Evolutionary conservation across 2,888 invertebrate species (phyloP).

Genomic region (Andrena praecox): DNA sequence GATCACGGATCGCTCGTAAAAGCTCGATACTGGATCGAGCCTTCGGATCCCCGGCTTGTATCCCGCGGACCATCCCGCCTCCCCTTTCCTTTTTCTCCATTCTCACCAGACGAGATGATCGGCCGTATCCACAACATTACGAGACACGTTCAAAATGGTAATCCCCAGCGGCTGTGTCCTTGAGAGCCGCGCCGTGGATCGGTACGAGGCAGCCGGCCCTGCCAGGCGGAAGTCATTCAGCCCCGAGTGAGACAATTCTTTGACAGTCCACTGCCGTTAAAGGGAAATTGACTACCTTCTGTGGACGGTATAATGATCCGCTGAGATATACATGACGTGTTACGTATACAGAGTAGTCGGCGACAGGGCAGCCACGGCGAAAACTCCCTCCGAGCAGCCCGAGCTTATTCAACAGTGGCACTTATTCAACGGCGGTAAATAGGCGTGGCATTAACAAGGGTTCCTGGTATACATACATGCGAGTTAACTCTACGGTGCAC

Average conservation of each 20-base stretch:
- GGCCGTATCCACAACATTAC: constrained; percentile 58
- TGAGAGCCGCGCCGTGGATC: constrained; percentile 41
- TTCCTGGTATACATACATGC: background rate
- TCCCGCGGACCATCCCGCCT: constrained; percentile 14
- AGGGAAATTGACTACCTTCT: constrained; percentile 64
- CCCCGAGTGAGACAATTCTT: constrained; percentile 68
- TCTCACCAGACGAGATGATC: constrained; percentile 64
- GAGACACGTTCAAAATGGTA: constrained; percentile 72
- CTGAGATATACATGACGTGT: constrained; percentile 58
- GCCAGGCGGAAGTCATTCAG: constrained; percentile 68
- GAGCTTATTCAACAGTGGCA: constrained; percentile 23
- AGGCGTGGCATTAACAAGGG: background rate
- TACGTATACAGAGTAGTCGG: constrained; percentile 41
- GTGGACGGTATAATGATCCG: constrained; percentile 68
- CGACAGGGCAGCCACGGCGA: background rate
- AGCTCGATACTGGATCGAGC: constrained; percentile 69
- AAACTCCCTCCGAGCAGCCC: background rate
- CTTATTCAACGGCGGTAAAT: background rate
- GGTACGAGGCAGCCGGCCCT: constrained; percentile 36
- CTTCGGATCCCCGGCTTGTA: constrained; percentile 56
- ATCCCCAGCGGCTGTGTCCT: constrained; percentile 61
- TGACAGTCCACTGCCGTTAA: constrained; percentile 58
- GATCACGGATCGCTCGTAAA: constrained; percentile 74
- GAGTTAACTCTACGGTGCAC: too few relatives aligned
- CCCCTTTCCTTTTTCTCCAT: constrained; percentile 41